Conservation (phyloP, 1,140 invertebrate genomes). For the Hypsibius dujardini region DNA sequence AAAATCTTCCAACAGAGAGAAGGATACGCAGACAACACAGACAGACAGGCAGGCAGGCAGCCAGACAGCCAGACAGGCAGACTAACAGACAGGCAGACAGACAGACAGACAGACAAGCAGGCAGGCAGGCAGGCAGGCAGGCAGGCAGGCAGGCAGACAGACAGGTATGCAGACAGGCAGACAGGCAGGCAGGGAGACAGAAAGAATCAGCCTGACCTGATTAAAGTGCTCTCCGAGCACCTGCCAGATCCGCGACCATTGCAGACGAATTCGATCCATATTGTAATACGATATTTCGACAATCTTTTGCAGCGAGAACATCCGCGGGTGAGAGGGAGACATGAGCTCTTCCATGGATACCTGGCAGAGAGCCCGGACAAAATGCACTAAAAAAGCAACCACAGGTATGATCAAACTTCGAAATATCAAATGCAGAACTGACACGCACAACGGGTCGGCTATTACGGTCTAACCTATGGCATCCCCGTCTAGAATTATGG, state of each 20-base stretch:
- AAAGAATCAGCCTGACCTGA: slow-evolving; percentile 38
- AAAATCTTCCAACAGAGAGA: too few relatives aligned
- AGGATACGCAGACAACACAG: too few relatives aligned
- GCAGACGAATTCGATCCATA: slow-evolving; percentile 92
- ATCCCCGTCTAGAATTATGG: slow-evolving; percentile 84
- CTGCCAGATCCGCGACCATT: slow-evolving; percentile 98
- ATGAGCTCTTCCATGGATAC: slow-evolving; percentile 79
- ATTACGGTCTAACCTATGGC: slow-evolving; percentile 47
- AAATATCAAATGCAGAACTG: too few relatives aligned
- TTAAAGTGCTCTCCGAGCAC: slow-evolving; percentile 46
- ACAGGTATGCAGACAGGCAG: too few relatives aligned
- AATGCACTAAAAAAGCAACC: slow-evolving; percentile 48
- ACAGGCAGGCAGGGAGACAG: slow-evolving; percentile 24
- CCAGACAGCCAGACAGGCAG: too few relatives aligned
- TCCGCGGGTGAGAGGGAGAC: slow-evolving; percentile 60
- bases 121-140: too few relatives aligned
- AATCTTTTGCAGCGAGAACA: slow-evolving; percentile 97
- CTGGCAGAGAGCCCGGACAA: slow-evolving; percentile 81
- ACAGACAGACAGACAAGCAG: too few relatives aligned
- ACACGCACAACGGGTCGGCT: too few relatives aligned
- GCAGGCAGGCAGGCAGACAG: too few relatives aligned
- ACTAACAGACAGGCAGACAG: too few relatives aligned
- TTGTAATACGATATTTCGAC: slow-evolving; percentile 99
- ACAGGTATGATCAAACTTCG: not conserved
- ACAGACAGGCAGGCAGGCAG: too few relatives aligned